Percentiles rank a stretch among this genome's conserved stretches.
These are phyloP conservation scores for Atta cephalotes DNA, from an alignment of 1,140 invertebrate genomes.

Conservation along the genomic window DNA sequence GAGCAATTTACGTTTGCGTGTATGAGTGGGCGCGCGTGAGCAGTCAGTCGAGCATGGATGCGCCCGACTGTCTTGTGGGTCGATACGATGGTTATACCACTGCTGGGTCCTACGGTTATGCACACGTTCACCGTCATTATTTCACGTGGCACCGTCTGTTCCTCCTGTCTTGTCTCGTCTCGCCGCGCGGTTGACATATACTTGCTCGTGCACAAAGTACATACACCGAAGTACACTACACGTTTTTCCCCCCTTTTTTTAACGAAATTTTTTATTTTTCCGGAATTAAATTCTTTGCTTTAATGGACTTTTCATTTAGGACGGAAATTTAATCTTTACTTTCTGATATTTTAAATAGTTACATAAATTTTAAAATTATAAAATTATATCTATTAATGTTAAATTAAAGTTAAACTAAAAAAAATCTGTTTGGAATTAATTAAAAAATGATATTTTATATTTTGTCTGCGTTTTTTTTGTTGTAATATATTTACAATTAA, in stretches of 20 bases:
- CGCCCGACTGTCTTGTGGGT: slow-evolving; percentile 70
- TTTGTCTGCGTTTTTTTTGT: not conserved
- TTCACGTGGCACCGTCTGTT: slow-evolving; percentile 38
- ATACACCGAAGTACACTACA: not conserved
- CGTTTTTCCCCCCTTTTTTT: not conserved
- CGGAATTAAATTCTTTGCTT: not conserved
- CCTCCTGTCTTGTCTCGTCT: slow-evolving; percentile 36
- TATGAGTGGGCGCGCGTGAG: slow-evolving; percentile 16
- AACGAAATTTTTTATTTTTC: slow-evolving; percentile 1
- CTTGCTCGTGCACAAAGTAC: not conserved
- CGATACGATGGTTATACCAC: slow-evolving; percentile 76
- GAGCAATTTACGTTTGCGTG: slow-evolving; percentile 20
- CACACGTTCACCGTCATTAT: slow-evolving; percentile 36
- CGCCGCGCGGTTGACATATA: not conserved
- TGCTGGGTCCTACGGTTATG: slow-evolving; percentile 58
- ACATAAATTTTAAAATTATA: not conserved
- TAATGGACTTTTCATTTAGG: not conserved
- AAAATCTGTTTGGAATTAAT: not conserved
- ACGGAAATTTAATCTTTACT: not conserved
- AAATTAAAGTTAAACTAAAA: not conserved
- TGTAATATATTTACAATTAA: not conserved
- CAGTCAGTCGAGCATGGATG: slow-evolving; percentile 42
- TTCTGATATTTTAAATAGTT: not conserved
- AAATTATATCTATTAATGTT: not conserved
- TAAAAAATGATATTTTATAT: not conserved